phyloP scores from a whole-genome alignment of 1,140 invertebrate species.

The Trichoplusia ni region DNA sequence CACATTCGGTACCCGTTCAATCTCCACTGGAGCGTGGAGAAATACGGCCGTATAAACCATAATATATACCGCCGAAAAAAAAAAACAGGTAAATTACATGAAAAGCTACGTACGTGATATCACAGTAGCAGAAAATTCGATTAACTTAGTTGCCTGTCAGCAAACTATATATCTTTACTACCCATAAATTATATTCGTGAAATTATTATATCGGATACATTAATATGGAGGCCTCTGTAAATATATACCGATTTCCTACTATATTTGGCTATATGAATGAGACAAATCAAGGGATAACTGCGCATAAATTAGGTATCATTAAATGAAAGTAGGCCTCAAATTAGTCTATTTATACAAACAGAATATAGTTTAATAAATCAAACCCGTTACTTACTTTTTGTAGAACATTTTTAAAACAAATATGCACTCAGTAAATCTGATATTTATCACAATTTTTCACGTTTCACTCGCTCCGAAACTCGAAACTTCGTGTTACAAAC shows the following conservation, averaged over 20 bases:
- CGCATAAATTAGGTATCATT: no score
- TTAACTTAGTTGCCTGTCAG: slow-evolving; percentile 55
- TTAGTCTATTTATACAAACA: no score
- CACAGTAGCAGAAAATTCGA: slow-evolving; percentile 65
- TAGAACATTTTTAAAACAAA: not conserved
- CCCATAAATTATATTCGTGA: slow-evolving; percentile 47
- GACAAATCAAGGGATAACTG: not conserved
- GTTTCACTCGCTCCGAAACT: slow-evolving; percentile 24
- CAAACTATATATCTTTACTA: slow-evolving; percentile 46
- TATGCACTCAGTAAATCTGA: not conserved
- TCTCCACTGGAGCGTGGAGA: slow-evolving; percentile 52
- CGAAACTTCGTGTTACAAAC: slow-evolving; percentile 3
- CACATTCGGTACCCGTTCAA: slow-evolving; percentile 53
- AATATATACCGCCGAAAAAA: slow-evolving; percentile 55
- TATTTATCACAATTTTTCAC: slow-evolving; percentile 19
- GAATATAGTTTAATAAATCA: no score
- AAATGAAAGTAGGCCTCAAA: not conserved
- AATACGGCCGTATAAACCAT: slow-evolving; percentile 57
- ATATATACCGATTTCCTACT: slow-evolving; percentile 22
- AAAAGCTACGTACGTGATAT: slow-evolving; percentile 57
- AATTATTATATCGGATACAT: slow-evolving; percentile 41
- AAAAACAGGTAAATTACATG: slow-evolving; percentile 68
- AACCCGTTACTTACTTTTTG: no score
- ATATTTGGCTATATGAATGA: slow-evolving; percentile 7
- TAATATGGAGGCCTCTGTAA: slow-evolving; percentile 38